These are phyloP conservation scores for Enteromius trimaculatus DNA, from an alignment of 2,797 vertebrate species.

Conservation along the genomic window DNA sequence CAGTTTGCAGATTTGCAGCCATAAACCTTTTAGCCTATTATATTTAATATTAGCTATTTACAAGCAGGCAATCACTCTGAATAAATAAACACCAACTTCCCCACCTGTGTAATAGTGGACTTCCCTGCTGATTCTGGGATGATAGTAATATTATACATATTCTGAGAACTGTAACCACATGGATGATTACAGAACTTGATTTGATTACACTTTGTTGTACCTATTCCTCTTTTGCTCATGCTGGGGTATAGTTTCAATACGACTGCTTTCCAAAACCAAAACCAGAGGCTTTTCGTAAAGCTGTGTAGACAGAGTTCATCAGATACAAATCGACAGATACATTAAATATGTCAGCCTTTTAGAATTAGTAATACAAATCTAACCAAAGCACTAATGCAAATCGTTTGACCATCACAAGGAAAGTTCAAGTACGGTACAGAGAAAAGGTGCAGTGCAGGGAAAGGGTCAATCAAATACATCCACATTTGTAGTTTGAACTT, in stretches of 20 bases:
- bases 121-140: background rate
- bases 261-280: constrained; percentile 12
- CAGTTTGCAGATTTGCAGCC: constrained; percentile 32
- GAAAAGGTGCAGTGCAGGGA: background rate
- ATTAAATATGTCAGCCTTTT: background rate
- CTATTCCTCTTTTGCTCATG: background rate
- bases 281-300: background rate
- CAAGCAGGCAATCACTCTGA: constrained; percentile 9
- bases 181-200: constrained; percentile 6
- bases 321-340: background rate
- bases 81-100: constrained; percentile 7
- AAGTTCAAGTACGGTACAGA: background rate
- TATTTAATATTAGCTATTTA: background rate
- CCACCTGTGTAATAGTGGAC: background rate
- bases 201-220: constrained; percentile 4
- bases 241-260: constrained; percentile 6
- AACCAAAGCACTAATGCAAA: background rate
- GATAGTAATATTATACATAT: constrained; percentile 16
- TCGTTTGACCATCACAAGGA: background rate
- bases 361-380: background rate
- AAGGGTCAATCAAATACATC: background rate
- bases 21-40: background rate
- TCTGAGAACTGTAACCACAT: constrained; percentile 21
- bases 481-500: background rate
- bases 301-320: background rate